Conservation (phyloP, 2,797 vertebrate genomes). For the Alectoris magna region DNA sequence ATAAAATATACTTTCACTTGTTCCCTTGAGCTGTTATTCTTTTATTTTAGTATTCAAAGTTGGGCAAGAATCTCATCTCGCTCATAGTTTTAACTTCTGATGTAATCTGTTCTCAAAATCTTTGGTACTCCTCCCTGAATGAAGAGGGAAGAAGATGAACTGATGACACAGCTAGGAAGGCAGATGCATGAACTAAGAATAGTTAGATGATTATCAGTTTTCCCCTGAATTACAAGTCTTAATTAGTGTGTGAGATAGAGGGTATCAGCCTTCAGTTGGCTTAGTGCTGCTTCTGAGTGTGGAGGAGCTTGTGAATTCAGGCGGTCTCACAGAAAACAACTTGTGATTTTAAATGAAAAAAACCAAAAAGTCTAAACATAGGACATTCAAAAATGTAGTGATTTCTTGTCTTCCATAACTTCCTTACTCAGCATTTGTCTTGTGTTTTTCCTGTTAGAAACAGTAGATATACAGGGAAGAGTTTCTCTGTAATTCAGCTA, state of each 20-base stretch:
- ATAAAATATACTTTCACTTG: background rate
- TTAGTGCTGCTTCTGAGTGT: background rate
- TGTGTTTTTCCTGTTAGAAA: background rate
- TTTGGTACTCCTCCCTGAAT: background rate
- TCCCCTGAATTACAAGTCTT: background rate
- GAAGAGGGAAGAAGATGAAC: background rate
- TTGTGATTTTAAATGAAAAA: background rate
- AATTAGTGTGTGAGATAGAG: background rate
- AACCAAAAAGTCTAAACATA: background rate
- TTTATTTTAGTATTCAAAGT: background rate
- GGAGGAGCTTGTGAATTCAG: background rate
- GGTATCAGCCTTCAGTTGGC: background rate
- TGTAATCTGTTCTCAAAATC: background rate
- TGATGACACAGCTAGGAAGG: background rate
- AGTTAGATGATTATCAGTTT: background rate
- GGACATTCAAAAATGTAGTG: background rate
- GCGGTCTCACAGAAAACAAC: background rate
- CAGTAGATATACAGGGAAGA: background rate
- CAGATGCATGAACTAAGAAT: background rate
- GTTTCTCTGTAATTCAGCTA: background rate
- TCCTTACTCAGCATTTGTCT: background rate
- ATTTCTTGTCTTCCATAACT: background rate
- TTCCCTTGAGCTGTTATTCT: background rate
- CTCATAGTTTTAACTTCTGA: background rate
- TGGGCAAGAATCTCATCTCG: background rate